phyloP scores from a whole-genome alignment of 2,113 vertebrate genomes.

The Arothron firmamentum region DNA sequence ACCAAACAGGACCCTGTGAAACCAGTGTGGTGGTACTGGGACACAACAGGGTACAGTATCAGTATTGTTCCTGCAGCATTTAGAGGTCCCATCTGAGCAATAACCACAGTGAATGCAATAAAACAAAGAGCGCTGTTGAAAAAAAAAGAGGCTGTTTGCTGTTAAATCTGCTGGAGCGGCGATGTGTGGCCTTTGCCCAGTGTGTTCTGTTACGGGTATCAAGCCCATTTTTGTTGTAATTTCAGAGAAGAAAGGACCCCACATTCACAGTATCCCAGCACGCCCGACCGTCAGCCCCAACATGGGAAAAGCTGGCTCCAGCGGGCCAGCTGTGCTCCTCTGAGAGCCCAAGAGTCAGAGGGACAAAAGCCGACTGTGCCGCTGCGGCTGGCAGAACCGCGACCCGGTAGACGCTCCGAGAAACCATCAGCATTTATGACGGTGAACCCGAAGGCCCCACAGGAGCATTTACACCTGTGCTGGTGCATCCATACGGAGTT shows the following conservation, averaged over 20 bases:
- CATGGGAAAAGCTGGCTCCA: slow-evolving; percentile 51
- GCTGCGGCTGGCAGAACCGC: slow-evolving; percentile 45
- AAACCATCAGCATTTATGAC: background rate
- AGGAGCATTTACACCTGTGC: too few relatives aligned
- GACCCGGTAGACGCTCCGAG: slow-evolving; percentile 49
- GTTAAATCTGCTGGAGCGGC: slow-evolving; percentile 46
- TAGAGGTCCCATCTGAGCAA: slow-evolving; percentile 55
- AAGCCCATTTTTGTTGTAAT: slow-evolving; percentile 41
- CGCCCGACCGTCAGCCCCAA: slow-evolving; percentile 35
- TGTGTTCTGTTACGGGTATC: slow-evolving; percentile 38
- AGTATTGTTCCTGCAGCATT: slow-evolving; percentile 61
- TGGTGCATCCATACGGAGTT: too few relatives aligned
- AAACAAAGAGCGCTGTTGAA: slow-evolving; percentile 64
- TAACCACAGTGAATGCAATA: slow-evolving; percentile 54
- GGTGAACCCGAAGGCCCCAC: too few relatives aligned
- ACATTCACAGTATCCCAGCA: slow-evolving; percentile 23
- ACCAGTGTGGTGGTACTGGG: slow-evolving; percentile 18
- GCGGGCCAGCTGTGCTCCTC: slow-evolving; percentile 53
- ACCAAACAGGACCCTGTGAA: slow-evolving; percentile 26
- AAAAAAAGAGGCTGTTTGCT: slow-evolving; percentile 42
- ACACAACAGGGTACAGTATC: slow-evolving; percentile 45
- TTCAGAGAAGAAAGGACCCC: slow-evolving; percentile 32
- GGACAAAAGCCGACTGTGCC: slow-evolving; percentile 65
- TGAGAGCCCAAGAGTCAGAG: slow-evolving; percentile 53
- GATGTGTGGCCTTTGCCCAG: slow-evolving; percentile 33